Evolutionary conservation across 2,113 vertebrate genomes (phyloP).

Genomic region (Mionectes macconnelli): DNA sequence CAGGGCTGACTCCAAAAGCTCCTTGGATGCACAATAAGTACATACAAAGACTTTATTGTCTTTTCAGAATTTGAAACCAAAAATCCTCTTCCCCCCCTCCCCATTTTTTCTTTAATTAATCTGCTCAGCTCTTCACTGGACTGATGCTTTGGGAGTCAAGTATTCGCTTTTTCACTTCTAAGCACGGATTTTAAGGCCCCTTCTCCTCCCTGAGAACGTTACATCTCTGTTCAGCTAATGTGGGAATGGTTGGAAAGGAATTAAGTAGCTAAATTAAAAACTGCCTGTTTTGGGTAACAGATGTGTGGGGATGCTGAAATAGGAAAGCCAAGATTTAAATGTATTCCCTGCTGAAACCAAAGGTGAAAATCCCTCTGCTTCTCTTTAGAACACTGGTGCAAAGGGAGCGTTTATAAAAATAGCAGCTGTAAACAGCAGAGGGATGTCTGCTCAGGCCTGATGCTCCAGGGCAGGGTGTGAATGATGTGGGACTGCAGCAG

Average conservation of each 20-base stretch:
- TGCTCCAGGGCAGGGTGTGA: background rate
- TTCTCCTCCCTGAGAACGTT: background rate
- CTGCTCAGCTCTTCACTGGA: background rate
- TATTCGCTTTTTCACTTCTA: background rate
- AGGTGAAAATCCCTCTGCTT: background rate
- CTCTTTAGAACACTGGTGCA: background rate
- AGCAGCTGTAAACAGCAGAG: background rate
- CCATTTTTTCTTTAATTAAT: background rate
- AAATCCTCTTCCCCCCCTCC: conserved; percentile 15
- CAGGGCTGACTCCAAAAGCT: background rate
- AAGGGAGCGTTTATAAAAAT: background rate
- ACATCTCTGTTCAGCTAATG: background rate
- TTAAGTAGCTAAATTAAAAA: background rate
- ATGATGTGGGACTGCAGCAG: background rate
- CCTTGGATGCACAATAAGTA: fast-evolving
- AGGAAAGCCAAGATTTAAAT: background rate
- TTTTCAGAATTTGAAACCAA: conserved; percentile 27
- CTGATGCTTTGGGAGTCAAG: background rate
- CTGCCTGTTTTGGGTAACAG: background rate
- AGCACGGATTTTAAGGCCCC: background rate
- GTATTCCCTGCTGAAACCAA: background rate
- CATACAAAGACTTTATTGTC: conserved; percentile 16
- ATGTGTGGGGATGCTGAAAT: fast-evolving
- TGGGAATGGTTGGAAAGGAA: background rate
- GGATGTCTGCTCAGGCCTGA: background rate